phyloP scores from a whole-genome alignment of 2,797 vertebrate genomes.

The Botia almorhae region DNA sequence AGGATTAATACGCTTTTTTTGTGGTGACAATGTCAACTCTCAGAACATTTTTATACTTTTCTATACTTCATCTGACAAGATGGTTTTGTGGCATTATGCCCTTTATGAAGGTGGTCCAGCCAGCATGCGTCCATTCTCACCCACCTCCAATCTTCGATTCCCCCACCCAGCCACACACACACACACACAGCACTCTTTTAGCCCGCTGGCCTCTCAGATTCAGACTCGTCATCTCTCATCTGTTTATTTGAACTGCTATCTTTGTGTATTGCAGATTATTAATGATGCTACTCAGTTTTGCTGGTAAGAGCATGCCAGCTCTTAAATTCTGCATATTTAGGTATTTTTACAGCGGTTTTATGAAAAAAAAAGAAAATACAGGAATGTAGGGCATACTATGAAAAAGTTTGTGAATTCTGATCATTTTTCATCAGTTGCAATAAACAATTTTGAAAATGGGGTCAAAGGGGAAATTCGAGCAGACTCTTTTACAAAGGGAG shows the following conservation, averaged over 20 bases:
- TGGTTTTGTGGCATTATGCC: neutral
- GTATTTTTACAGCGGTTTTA: neutral
- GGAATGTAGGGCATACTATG: neutral
- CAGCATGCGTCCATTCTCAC: slow-evolving; percentile 46
- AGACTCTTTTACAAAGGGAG: neutral
- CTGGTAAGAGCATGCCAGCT: slow-evolving; percentile 67
- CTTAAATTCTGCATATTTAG: slow-evolving; percentile 24
- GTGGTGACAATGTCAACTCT: neutral
- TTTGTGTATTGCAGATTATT: slow-evolving; percentile 71
- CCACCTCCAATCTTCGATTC: slow-evolving; percentile 40
- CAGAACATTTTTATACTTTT: no score
- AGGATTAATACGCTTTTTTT: neutral
- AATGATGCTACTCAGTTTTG: slow-evolving; percentile 67
- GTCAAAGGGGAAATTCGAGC: neutral
- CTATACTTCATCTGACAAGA: neutral
- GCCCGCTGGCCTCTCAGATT: slow-evolving; percentile 64
- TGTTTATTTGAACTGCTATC: slow-evolving; percentile 66
- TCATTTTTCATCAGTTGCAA: no score
- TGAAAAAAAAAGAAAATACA: neutral
- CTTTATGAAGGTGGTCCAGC: slow-evolving; percentile 55
- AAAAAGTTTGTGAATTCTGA: neutral
- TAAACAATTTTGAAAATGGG: no score
- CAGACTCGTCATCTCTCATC: slow-evolving; percentile 42
- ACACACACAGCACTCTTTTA: slow-evolving; percentile 21
- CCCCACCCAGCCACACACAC: slow-evolving; percentile 44